Evolutionary conservation across 2,888 invertebrate genomes (phyloP).

Genomic region (Anorthoa munda): DNA sequence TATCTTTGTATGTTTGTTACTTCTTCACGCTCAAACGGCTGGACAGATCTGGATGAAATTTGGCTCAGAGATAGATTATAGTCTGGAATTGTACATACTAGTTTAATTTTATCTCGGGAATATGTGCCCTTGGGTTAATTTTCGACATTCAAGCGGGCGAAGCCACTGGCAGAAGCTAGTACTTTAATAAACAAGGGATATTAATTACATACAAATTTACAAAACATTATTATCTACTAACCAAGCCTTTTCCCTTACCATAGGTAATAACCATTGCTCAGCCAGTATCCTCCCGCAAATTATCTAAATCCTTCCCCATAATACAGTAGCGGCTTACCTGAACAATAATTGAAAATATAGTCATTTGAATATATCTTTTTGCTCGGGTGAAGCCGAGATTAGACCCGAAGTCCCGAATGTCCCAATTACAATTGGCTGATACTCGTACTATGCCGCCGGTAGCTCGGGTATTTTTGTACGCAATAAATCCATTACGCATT

Average conservation of each 20-base stretch:
- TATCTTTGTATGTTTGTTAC: no score
- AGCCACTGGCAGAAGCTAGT: no score
- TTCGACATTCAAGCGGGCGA: no score
- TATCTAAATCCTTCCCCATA: constrained; percentile 16
- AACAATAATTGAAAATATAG: constrained; percentile 45
- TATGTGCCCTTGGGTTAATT: no score
- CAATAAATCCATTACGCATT: constrained; percentile 60
- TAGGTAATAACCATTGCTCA: constrained; percentile 13
- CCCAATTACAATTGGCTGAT: constrained; percentile 59
- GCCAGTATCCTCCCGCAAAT: not conserved
- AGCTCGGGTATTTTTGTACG: constrained; percentile 61
- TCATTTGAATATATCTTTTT: constrained; percentile 48
- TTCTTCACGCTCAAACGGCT: no score
- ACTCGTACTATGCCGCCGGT: constrained; percentile 24
- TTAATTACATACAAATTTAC: not conserved
- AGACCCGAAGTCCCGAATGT: constrained; percentile 29
- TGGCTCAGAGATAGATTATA: no score
- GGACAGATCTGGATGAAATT: no score
- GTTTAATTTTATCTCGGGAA: no score
- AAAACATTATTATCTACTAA: not conserved
- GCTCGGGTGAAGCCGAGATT: constrained; percentile 52
- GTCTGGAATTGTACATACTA: no score
- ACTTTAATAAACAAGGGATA: not conserved
- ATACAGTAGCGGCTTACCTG: constrained; percentile 16
- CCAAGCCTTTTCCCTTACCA: not conserved